phyloP scores from a whole-genome alignment of 2,888 invertebrate species.

The Drosophila heteroneura region DNA sequence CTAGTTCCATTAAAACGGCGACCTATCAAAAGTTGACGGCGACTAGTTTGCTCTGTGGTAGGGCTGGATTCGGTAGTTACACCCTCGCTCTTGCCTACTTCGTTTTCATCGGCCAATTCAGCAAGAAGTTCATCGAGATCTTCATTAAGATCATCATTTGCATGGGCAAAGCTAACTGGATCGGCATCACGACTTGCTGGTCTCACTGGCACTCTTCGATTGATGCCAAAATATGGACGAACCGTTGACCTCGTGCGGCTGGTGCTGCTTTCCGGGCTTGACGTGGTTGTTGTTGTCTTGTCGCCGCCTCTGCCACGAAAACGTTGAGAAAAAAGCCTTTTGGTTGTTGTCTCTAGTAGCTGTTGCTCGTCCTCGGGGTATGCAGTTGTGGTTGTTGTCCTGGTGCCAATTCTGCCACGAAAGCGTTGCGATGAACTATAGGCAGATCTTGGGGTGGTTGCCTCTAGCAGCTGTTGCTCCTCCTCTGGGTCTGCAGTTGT shows the following conservation, averaged over 20 bases:
- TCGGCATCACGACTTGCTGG: slow-evolving; percentile 4
- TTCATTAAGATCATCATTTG: slow-evolving; percentile 7
- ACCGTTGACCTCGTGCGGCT: not conserved
- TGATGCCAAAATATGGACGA: slow-evolving; percentile 30
- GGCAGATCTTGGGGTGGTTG: slow-evolving; percentile 10
- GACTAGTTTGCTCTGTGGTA: not conserved
- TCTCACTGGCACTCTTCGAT: slow-evolving; percentile 14
- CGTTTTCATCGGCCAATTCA: slow-evolving; percentile 37
- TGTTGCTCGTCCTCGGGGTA: slow-evolving; percentile 15
- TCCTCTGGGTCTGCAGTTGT: slow-evolving; percentile 21
- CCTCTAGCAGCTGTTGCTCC: slow-evolving; percentile 6
- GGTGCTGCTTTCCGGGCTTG: slow-evolving; percentile 25
- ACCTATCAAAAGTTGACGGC: slow-evolving; percentile 20
- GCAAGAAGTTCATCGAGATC: slow-evolving; percentile 38
- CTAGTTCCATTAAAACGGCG: slow-evolving; percentile 22
- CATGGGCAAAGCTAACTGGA: not conserved
- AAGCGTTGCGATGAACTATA: slow-evolving; percentile 29
- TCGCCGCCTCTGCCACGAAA: slow-evolving; percentile 35
- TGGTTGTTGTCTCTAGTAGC: slow-evolving; percentile 22
- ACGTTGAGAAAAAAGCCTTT: slow-evolving; percentile 13
- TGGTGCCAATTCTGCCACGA: slow-evolving; percentile 27
- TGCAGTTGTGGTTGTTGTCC: slow-evolving; percentile 14
- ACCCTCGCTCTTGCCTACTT: not conserved
- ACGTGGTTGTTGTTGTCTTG: slow-evolving; percentile 4
- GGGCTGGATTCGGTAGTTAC: not conserved